Evolutionary conservation across 2,888 invertebrate species (phyloP).

Genomic region (Macaria notata): DNA sequence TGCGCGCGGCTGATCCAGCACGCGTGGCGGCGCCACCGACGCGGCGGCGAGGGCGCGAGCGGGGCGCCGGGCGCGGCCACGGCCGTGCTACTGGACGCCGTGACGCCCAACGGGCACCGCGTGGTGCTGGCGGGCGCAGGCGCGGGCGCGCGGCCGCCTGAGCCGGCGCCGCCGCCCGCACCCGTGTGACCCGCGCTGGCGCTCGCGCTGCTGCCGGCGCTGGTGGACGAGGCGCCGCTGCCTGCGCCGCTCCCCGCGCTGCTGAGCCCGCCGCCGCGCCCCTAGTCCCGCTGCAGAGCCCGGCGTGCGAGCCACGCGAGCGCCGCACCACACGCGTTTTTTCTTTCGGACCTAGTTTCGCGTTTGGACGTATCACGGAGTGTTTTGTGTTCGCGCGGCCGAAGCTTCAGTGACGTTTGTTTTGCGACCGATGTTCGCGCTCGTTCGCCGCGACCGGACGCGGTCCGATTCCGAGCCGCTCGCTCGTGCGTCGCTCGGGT

Average conservation of each 20-base stretch:
- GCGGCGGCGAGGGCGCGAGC: constrained; percentile 83
- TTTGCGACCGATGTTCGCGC: constrained; percentile 75
- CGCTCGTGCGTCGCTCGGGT: constrained; percentile 51
- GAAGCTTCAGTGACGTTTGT: constrained; percentile 76
- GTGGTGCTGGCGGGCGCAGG: constrained; percentile 95
- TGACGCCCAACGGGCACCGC: constrained; percentile 93
- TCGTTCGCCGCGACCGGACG: constrained; percentile 62
- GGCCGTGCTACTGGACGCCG: constrained; percentile 92
- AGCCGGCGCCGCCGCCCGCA: constrained; percentile 89
- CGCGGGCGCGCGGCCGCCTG: constrained; percentile 94
- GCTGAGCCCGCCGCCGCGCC: constrained; percentile 67
- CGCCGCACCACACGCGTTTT: constrained; percentile 48
- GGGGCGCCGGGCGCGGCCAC: constrained; percentile 91
- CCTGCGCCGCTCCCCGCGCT: constrained; percentile 79
- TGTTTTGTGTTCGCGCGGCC: constrained; percentile 76
- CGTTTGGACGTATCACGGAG: constrained; percentile 67
- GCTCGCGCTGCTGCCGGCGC: constrained; percentile 80
- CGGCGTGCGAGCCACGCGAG: constrained; percentile 54
- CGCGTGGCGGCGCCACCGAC: constrained; percentile 95
- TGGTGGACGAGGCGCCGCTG: constrained; percentile 75
- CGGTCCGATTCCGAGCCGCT: constrained; percentile 55
- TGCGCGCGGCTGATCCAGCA: constrained; percentile 97
- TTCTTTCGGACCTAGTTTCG: constrained; percentile 54
- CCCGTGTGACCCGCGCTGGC: constrained; percentile 81
- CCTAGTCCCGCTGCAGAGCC: constrained; percentile 68